Conservation (phyloP, 2,797 vertebrate species). For the Linurgus olivaceus region DNA sequence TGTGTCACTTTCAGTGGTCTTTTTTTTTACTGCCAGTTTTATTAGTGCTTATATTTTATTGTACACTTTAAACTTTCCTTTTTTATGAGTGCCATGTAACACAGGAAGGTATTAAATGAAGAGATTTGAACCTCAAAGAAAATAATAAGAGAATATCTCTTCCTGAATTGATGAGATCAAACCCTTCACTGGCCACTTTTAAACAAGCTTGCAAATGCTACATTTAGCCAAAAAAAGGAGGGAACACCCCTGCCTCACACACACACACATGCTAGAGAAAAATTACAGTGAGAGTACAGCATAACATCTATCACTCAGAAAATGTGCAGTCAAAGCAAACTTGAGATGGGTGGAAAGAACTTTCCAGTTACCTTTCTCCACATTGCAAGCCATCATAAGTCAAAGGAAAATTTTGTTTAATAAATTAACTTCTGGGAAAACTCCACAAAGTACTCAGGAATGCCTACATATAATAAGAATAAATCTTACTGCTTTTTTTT, state of each 20-base stretch:
- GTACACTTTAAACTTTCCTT: slow-evolving; percentile 72
- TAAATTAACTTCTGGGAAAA: slow-evolving; percentile 54
- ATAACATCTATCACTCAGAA: slow-evolving; percentile 13
- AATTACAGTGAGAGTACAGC: background rate
- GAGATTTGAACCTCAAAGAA: slow-evolving; percentile 70
- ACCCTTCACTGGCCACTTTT: slow-evolving; percentile 21
- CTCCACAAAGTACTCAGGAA: background rate
- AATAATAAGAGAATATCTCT: slow-evolving; percentile 56
- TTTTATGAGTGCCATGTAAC: slow-evolving; percentile 68
- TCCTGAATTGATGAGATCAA: slow-evolving; percentile 49
- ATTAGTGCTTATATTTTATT: slow-evolving; percentile 77
- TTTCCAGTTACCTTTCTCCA: slow-evolving; percentile 34
- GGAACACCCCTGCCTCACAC: background rate
- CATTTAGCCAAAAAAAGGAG: background rate
- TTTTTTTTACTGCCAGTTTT: slow-evolving; percentile 74
- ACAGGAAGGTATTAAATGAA: slow-evolving; percentile 72
- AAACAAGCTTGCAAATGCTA: background rate
- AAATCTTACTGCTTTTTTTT: slow-evolving; percentile 26
- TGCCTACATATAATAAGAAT: slow-evolving; percentile 13
- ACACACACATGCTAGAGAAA: background rate
- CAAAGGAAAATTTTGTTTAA: slow-evolving; percentile 52
- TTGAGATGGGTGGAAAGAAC: slow-evolving; percentile 21
- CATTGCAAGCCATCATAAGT: slow-evolving; percentile 25
- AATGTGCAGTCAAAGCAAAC: slow-evolving; percentile 44
- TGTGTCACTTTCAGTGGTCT: slow-evolving; percentile 67